Evolutionary conservation across 2,113 vertebrate species (phyloP).

Genomic region (Cavia porcellus): DNA sequence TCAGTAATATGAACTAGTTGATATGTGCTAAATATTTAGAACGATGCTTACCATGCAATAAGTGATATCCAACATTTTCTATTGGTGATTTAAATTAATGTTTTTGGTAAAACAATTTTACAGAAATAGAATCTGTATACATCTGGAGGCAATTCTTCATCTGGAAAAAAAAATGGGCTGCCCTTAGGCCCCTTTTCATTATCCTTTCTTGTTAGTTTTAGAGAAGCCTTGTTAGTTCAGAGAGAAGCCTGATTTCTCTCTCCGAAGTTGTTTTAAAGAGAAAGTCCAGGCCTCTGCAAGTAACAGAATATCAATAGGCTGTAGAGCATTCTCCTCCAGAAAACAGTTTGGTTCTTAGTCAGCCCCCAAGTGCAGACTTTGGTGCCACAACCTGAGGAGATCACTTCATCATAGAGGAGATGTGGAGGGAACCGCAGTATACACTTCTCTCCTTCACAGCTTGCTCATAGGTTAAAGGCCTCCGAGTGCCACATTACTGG

Average conservation of each 20-base stretch:
- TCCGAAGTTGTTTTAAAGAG: neutral
- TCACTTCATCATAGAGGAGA: neutral
- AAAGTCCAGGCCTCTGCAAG: neutral
- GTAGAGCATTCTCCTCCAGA: neutral
- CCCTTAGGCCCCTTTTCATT: neutral
- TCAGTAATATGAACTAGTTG: neutral
- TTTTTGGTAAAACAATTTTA: neutral
- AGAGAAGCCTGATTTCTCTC: neutral
- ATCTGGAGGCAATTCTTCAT: neutral
- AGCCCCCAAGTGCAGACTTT: neutral
- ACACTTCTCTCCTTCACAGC: neutral
- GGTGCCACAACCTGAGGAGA: neutral
- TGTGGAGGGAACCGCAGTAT: accelerated
- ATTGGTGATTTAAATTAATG: neutral
- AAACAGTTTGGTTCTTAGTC: neutral
- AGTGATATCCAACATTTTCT: neutral
- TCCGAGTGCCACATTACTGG: neutral
- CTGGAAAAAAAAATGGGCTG: neutral
- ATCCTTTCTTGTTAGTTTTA: neutral
- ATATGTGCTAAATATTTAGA: neutral
- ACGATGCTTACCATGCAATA: neutral
- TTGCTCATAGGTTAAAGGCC: too few species aligned
- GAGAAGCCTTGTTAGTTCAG: neutral
- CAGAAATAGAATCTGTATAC: neutral
- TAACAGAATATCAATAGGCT: neutral